Percentiles rank a stretch among this genome's conserved stretches.
These are phyloP conservation scores for Heteronetta atricapilla DNA, from an alignment of 2,113 vertebrate genomes.

Conservation along the genomic window DNA sequence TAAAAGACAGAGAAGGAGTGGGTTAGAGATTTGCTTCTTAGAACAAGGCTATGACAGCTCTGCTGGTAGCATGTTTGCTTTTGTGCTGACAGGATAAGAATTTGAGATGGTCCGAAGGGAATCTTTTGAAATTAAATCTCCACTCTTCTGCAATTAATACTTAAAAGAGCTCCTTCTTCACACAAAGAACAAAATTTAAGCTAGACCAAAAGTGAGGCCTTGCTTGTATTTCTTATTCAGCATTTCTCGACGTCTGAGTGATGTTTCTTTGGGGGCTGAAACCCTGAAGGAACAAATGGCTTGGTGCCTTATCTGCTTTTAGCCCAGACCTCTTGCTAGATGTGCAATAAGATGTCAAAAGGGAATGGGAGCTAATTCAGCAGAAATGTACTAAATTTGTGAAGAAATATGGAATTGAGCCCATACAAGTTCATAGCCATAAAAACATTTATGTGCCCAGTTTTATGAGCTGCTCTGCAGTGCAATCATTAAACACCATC, in stretches of 20 bases:
- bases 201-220: neutral
- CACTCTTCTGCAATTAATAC: neutral
- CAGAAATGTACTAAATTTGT: neutral
- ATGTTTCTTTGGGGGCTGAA: neutral
- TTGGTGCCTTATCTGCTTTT: neutral
- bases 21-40: neutral
- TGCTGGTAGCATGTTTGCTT: neutral
- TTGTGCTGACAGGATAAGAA: neutral
- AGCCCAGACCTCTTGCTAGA: neutral
- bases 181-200: neutral
- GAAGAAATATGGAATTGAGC: neutral
- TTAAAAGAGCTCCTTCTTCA: neutral
- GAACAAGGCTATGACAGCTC: neutral
- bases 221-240: neutral
- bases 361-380: neutral
- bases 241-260: neutral
- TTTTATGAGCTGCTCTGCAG: conserved; percentile 14
- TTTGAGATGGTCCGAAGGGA: neutral
- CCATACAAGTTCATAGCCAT: neutral
- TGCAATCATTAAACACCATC: conserved; percentile 12
- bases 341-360: neutral
- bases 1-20: neutral
- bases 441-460: conserved; percentile 17
- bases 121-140: neutral
- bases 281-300: neutral